These are phyloP conservation scores for Athripsodes cinereus DNA, from an alignment of 2,888 invertebrate genomes.

Conservation along the genomic window DNA sequence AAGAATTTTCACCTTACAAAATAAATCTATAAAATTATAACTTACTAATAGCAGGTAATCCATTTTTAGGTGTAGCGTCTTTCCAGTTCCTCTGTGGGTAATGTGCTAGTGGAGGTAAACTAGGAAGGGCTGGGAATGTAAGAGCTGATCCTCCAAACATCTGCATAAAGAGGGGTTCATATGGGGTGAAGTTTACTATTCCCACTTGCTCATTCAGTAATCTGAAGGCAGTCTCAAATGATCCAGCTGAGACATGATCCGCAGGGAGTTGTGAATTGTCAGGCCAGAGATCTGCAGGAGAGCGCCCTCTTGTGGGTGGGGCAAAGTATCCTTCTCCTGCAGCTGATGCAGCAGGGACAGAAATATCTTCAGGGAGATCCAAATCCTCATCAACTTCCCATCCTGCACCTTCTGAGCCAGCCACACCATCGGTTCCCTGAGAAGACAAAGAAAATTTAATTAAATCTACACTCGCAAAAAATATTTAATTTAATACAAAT, in stretches of 20 bases:
- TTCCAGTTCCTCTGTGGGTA: constrained; percentile 86
- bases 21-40: too few species aligned
- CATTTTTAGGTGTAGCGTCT: constrained; percentile 70
- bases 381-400: constrained; percentile 98
- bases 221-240: constrained; percentile 85
- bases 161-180: constrained; percentile 69
- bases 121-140: constrained; percentile 73
- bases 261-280: constrained; percentile 80
- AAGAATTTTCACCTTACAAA: too few species aligned
- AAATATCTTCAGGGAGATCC: constrained; percentile 82
- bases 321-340: constrained; percentile 70
- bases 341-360: constrained; percentile 47
- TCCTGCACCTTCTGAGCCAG: constrained; percentile 67
- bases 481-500: too few species aligned
- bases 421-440: constrained; percentile 19
- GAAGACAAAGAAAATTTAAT: neutral
- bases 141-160: constrained; percentile 70
- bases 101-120: constrained; percentile 68
- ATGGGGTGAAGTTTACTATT: constrained; percentile 80
- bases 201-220: constrained; percentile 73
- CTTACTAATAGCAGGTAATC: constrained; percentile 72
- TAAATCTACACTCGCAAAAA: too few species aligned
- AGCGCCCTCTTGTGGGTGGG: constrained; percentile 74
- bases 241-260: constrained; percentile 91
- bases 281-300: constrained; percentile 67